A percentile compares a stretch with the other conserved stretches of the same genome.
Conservation (phyloP, 2,797 vertebrate species). For the Cossypha caffra region DNA sequence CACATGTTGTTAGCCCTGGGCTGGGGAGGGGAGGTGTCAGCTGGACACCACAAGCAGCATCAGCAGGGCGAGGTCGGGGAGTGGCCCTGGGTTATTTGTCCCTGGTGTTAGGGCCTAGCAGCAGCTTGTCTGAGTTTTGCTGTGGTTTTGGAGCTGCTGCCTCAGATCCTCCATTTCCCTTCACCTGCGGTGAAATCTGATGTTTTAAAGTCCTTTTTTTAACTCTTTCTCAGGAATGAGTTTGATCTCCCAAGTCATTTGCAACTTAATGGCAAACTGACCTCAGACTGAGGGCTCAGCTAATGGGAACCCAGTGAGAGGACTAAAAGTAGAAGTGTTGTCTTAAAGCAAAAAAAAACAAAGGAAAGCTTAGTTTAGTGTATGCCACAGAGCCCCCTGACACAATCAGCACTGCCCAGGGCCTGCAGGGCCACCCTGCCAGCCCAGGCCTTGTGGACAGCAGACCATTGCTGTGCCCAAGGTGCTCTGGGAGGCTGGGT, state of each 20-base stretch:
- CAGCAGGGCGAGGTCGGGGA: neutral
- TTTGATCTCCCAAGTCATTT: neutral
- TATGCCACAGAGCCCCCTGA: neutral
- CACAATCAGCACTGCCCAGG: neutral
- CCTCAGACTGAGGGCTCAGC: neutral
- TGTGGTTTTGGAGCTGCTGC: neutral
- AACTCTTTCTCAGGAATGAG: neutral
- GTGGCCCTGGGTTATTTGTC: neutral
- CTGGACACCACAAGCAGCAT: neutral
- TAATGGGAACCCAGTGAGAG: neutral
- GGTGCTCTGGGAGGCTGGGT: rapidly evolving
- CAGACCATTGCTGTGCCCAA: neutral
- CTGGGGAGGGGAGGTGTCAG: neutral
- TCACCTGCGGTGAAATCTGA: neutral
- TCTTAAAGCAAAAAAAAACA: neutral
- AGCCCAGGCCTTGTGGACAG: neutral
- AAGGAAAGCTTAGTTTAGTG: neutral
- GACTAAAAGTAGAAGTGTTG: neutral
- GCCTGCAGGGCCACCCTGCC: neutral
- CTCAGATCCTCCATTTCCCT: neutral
- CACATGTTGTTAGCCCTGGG: neutral
- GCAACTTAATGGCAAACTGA: neutral
- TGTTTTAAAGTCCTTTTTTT: constrained; percentile 24
- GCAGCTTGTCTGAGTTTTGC: neutral
- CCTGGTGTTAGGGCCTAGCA: neutral